Conservation (phyloP, 2,113 vertebrate genomes). For the Hydropotes inermis region DNA sequence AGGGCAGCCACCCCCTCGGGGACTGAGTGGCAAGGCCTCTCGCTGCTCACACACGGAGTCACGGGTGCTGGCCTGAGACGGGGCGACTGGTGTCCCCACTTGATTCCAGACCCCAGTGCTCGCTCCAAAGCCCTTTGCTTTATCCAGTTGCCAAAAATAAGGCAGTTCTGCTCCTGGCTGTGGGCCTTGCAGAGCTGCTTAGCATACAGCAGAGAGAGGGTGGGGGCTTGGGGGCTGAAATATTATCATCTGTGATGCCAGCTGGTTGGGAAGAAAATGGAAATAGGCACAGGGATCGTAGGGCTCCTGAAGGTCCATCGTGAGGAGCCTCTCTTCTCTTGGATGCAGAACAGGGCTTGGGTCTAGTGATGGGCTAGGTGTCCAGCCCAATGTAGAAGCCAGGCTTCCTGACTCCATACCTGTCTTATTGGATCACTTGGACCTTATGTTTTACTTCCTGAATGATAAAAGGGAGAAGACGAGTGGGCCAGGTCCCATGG, state of each 20-base stretch:
- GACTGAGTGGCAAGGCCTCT: not conserved
- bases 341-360: not conserved
- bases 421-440: not conserved
- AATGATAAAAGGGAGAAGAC: not conserved
- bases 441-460: not conserved
- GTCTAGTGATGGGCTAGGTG: not conserved
- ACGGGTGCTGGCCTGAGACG: accelerated
- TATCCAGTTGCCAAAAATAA: constrained; percentile 37
- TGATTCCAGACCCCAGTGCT: constrained; percentile 20
- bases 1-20: accelerated
- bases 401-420: not conserved
- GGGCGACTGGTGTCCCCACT: not conserved
- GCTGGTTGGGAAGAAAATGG: not conserved
- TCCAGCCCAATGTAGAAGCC: not conserved
- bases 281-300: not conserved
- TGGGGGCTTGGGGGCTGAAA: not conserved
- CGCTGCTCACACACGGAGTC: not conserved
- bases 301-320: not conserved
- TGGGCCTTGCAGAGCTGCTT: not conserved
- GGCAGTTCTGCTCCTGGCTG: not conserved
- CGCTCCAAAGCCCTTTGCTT: constrained; percentile 15
- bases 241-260: not conserved
- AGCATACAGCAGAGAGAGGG: constrained; percentile 36
- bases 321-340: not conserved
- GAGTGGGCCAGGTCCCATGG: not conserved